Evolutionary conservation across 1,140 invertebrate species (phyloP), one percentile per base, ranked within the genome.

Genomic region (Papilio helenus): DNA sequence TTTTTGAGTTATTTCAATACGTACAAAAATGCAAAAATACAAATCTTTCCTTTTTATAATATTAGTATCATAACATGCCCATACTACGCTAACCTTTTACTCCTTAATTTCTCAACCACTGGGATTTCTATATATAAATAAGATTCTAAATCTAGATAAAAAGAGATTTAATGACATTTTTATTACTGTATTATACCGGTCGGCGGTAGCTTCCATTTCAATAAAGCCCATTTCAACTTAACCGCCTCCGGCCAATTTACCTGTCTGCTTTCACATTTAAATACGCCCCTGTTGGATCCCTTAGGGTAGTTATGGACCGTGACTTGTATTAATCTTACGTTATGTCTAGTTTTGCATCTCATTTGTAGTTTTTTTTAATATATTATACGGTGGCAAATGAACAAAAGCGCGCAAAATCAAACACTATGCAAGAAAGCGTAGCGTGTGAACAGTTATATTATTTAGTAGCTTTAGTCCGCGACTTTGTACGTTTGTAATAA

Each of bases 211-310:
- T 72, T 73, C 42, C 23, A 49, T 74, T 76, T 74, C 73, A 80
- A 76, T 80, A 76, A 55, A 80, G 76, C 68, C 65, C 44, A 55
- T 61, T 76, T 76, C 23, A 55, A 76, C 65, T 79, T 73, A 42
- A 74, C 72, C 42, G 72, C 72, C 72, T 23, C 72, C 72, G 72
- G 61, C 42, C 58, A 16, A 80, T 76, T 39, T 77, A 71, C 79
- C 73, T 77, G 79, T 20, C 46, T 42, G 65, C 58, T 44, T 73
- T 55, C 18, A 23, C 26, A 61, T 74, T 74, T 74, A 74, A 74
- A 74, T 74, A 74, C 20, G 72, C 18, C 72, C 23, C 42, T 23
- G 72, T 73, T 42, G 72, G 20, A 49, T 3, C 20, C 49, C 72
- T 49, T 20, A 44, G 20, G 44, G 1, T 44, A 20, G 18, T 44